phyloP scores from a whole-genome alignment of 2,888 invertebrate species.

The Ptilodon capucinus region DNA sequence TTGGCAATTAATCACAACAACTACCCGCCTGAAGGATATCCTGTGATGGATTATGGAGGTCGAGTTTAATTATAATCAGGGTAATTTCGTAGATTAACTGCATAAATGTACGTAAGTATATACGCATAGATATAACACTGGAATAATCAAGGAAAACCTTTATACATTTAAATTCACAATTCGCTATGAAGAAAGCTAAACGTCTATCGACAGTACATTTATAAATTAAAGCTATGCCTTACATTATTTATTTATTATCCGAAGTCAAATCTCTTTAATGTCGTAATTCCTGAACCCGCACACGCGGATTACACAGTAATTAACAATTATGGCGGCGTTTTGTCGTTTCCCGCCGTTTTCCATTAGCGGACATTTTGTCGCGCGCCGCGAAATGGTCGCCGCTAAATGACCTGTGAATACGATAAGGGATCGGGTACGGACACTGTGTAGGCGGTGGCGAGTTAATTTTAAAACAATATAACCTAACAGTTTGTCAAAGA shows the following conservation, averaged over 20 bases:
- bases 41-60: not conserved
- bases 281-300: not conserved
- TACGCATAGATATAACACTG: no score
- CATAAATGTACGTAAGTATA: no score
- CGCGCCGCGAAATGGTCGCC: constrained; percentile 34
- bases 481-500: no score
- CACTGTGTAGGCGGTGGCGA: constrained; percentile 10
- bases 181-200: no score
- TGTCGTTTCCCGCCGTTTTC: constrained; percentile 45
- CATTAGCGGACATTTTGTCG: constrained; percentile 42
- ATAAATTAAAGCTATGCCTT: not conserved
- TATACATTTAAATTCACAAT: no score
- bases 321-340: constrained; percentile 35
- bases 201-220: not conserved
- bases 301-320: not conserved
- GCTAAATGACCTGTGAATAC: constrained; percentile 51
- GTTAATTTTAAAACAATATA: no score
- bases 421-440: constrained; percentile 42
- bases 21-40: not conserved
- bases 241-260: not conserved
- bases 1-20: not conserved
- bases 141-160: no score
- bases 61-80: not conserved
- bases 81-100: no score
- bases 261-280: not conserved